Evolutionary conservation across 2,797 vertebrate genomes (phyloP).

Genomic region (Cryptoblepharus egeriae): DNA sequence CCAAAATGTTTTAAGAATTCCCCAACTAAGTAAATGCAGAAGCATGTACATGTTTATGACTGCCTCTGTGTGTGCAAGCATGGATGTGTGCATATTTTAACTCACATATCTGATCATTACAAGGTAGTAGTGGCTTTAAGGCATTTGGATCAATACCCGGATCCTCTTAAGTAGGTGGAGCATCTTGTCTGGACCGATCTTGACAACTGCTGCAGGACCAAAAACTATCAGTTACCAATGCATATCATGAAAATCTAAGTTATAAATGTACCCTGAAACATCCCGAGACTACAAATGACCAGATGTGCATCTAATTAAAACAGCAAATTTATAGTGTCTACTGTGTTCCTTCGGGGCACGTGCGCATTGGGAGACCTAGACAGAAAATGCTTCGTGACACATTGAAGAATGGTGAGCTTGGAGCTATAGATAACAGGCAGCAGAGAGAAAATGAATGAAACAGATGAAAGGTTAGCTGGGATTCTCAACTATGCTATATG

Average conservation of each 20-base stretch:
- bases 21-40: no score
- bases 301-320: neutral
- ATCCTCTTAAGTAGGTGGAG: no score
- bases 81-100: no score
- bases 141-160: no score
- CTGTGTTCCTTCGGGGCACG: neutral
- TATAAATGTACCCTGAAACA: neutral
- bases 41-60: no score
- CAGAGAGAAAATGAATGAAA: neutral
- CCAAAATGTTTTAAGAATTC: no score
- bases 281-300: neutral
- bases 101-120: no score
- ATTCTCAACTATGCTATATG: neutral
- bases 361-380: neutral
- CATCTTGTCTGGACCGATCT: neutral
- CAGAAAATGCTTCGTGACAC: neutral
- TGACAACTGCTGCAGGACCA: neutral
- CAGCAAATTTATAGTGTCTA: neutral
- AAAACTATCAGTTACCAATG: neutral
- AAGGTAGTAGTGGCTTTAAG: no score
- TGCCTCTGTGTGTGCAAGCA: no score
- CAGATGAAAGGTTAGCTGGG: neutral
- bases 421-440: no score
- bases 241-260: neutral
- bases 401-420: neutral